Base-by-base conservation (phyloP, 2,797 vertebrate species). In the Poeciliopsis paucimaculata region DNA sequence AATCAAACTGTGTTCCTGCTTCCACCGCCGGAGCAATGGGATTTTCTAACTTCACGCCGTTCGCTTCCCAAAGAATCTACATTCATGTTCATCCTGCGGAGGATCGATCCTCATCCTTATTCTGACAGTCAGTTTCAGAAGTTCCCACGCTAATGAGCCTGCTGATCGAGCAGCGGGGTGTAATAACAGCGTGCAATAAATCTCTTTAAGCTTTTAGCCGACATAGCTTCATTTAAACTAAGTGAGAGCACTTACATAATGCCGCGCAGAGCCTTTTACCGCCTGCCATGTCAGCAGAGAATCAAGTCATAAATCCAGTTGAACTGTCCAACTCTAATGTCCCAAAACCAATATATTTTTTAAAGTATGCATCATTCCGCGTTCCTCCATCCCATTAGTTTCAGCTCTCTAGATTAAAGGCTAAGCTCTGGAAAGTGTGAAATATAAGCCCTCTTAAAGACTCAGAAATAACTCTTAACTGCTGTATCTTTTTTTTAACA, bases 121-220 rank as follows among this genome's bases (percentile, higher is more conserved):
- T 31, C 10, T 77, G 72, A 76, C 60, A 70, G 31, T 26, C 5
- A 0, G 51, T 68, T 34, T 68, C 9, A 57, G 2, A 45, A 0
- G 34, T 78, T 79, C 77, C 76, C 76, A 80, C 68, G 7, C 64
- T 77, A 78, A 83, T 66, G 20, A 72, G 23, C 46, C 72, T 73
- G 62, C 73, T 62, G 16, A 47, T 39, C 51, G 23, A 39, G 49
- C 31, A 34, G 34, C 13, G 41, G 68, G 79, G 41, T 15, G 23
- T 45, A 41, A 55, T 43, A 39, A 36, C 8, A 36, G 68, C 77
- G 11, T 72, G 73, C 3, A 28, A 62, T 60, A 36, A 51, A 55
- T 79, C 77, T 43, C 15, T 45, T 62, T 75, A 4, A 75, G 36
- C 62, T 82, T 78, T 82, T 15, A 20, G 11, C 77, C 76, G 77